phyloP scores from a whole-genome alignment of 2,888 invertebrate species.

The Creontiades dilutus region DNA sequence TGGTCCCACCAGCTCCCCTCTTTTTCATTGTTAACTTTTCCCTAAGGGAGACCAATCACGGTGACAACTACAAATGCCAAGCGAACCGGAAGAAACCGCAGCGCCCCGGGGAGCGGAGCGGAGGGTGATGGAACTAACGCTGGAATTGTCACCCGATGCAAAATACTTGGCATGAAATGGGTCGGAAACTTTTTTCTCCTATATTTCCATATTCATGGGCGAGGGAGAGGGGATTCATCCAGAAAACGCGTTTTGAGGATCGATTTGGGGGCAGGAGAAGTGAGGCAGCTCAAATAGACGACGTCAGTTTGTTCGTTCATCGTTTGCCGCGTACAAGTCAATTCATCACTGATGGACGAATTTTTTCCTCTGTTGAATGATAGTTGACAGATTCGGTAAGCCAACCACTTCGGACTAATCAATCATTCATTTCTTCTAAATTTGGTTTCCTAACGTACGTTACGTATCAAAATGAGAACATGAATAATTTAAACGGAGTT shows the following conservation, averaged over 20 bases:
- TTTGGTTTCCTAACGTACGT: too few species aligned
- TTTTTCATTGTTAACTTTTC: slow-evolving; percentile 62
- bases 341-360: neutral
- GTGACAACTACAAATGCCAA: slow-evolving; percentile 57
- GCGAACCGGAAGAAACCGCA: slow-evolving; percentile 43
- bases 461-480: too few species aligned
- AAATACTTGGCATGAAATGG: slow-evolving; percentile 32
- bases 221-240: neutral
- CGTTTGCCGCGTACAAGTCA: neutral
- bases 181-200: slow-evolving; percentile 16
- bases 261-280: neutral
- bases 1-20: neutral
- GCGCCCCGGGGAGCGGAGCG: neutral
- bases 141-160: slow-evolving; percentile 18
- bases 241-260: slow-evolving; percentile 2
- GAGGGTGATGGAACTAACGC: slow-evolving; percentile 21
- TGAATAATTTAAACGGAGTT: too few species aligned
- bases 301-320: neutral
- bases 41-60: slow-evolving; percentile 39
- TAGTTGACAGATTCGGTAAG: too few species aligned
- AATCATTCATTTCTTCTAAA: too few species aligned
- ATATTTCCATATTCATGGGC: slow-evolving; percentile 9
- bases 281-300: neutral
- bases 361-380: too few species aligned
- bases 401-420: too few species aligned